Conservation (phyloP, 2,113 vertebrate species). For the Glaucomys volans region DNA sequence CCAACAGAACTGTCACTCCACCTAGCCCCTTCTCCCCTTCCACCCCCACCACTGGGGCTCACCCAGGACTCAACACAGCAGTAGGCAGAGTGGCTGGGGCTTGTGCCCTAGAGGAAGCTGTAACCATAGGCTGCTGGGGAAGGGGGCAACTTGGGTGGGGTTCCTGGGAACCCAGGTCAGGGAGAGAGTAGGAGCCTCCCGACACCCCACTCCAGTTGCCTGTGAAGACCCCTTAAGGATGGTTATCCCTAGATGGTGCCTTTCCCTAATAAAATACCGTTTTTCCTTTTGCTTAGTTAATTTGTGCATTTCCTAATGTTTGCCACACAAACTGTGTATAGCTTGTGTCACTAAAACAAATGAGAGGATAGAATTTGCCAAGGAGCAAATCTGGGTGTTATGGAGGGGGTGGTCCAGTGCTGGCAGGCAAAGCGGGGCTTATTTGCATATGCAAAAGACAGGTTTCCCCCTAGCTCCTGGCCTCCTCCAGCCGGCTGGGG, state of each 20-base stretch:
- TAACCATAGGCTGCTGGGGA: too few relatives aligned
- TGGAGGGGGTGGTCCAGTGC: fast-evolving
- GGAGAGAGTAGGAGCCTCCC: neutral
- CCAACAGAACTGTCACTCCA: neutral
- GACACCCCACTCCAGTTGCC: too few relatives aligned
- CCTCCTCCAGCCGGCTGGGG: too few relatives aligned
- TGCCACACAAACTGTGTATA: neutral
- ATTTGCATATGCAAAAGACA: neutral
- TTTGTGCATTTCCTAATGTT: neutral
- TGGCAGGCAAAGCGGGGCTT: neutral
- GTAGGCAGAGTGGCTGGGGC: neutral
- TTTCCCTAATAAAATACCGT: neutral
- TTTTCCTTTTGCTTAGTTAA: neutral
- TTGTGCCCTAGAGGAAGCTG: neutral
- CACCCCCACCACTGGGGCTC: too few relatives aligned
- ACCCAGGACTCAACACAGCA: neutral
- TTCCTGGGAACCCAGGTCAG: neutral
- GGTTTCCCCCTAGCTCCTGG: neutral
- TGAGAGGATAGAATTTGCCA: neutral
- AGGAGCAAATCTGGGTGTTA: neutral
- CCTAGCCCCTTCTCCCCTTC: too few relatives aligned
- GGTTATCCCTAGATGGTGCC: neutral
- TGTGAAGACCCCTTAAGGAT: neutral
- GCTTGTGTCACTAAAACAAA: neutral
- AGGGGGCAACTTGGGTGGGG: neutral